Base-by-base conservation (phyloP, 2,888 invertebrate genomes). In the Hypselothyrea guttata region DNA sequence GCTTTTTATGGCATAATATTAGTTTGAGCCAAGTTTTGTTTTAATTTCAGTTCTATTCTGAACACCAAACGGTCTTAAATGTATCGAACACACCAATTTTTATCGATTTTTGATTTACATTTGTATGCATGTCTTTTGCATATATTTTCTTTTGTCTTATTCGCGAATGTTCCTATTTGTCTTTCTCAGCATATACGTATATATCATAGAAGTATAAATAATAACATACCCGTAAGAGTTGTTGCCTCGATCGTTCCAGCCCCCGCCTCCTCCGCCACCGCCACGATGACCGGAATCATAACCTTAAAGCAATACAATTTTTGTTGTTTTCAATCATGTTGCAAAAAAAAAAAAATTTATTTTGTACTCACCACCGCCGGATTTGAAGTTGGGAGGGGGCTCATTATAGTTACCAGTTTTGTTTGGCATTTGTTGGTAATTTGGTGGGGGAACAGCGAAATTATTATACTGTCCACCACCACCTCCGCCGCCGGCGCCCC, bases 391-490 rank as follows among this genome's bases (percentile, higher is more conserved):
- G 52, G 88, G 89, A 53, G 89, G 89, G 57, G 89, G 88, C 62
- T 89, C 89, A 59, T 87, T 89, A 55, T 87, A 89, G 40, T 86
- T 86, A 48, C 87, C 85, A 61, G 85, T 73, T 77, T 88, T 87
- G 44, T 85, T 85, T 63, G 84, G 78, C 75, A 77, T 77, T 78
- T 86, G 87, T 71, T 88, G 89, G 60, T 87, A 88, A 71, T 88
- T 89, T 55, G 89, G 89, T 61, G 89, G 89, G 63, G 89, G 89
- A 15, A 89, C 88, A 42, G 88, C 89, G 75, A 89, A 89, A 79
- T 89, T 88, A 62, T 88, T 88, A 52, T 88, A 88, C 53, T 87
- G 86, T 15, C 87, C 87, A 53, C 82, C 76, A 13, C 75, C 71
- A 35, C 74, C 69, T 7, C 79, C 70, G 42, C 82, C 73, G 31